Base-by-base conservation (phyloP, 2,888 invertebrate species). In the Coremacera marginata region DNA sequence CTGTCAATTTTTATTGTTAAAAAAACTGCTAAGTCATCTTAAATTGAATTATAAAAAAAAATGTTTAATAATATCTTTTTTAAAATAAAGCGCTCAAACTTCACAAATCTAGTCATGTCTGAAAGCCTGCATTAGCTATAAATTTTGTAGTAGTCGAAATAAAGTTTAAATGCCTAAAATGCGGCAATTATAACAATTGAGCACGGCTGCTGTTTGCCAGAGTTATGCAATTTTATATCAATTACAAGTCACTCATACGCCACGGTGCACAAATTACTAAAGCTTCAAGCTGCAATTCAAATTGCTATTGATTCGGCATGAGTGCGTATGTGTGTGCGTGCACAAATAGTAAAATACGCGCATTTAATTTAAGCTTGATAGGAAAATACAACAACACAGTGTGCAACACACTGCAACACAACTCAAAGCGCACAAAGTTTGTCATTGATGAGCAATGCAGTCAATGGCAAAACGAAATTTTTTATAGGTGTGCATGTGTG, bases 201-300 rank as follows among this genome's bases (percentile, higher is more conserved):
- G 14, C 44, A 4, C 31, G 3, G 44, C 14, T 31, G 44, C 14
- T 44, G 7, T 3, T 44, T 44, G 44, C 44, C 44, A 27, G 27
- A 60, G 57, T 60, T 25, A 60, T 25, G 57, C 25, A 27, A 22
- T 60, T 60, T 60, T 60, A 60, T 60, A 25, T 60, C 57, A 60
- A 60, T 60, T 60, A 60, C 57, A 60, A 60, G 19, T 60, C 57
- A 60, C 57, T 60, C 57, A 60, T 60, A 60, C 57, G 57, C 27
- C 57, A 25, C 57, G 57, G 22, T 60, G 19, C 25, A 60, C 27
- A 19, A 60, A 60, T 25, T n/a, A 27, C 25, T 16, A 14, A 22
- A 22, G 3, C 11, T 25, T 14, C 57, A 60, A 14, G 57, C 22
- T 22, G 27, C 57, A 11, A 60, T 60, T 27, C 25, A 60, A 22